A percentile compares a stretch with the other conserved stretches of the same genome.
Conservation (phyloP, 2,113 vertebrate genomes). For the Dicentrarchus labrax region DNA sequence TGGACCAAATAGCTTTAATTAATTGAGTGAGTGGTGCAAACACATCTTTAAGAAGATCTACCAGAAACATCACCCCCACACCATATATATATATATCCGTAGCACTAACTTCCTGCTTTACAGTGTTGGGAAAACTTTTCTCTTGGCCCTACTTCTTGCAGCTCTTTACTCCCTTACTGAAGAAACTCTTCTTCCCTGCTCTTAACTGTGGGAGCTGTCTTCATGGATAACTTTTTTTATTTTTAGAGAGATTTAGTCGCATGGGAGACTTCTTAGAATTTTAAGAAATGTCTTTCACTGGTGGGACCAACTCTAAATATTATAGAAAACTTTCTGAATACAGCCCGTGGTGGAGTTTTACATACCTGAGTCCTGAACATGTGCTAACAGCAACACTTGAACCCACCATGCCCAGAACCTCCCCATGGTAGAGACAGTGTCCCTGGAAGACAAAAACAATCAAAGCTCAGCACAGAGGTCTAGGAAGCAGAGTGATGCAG, state of each 20-base stretch:
- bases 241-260: conserved; percentile 5
- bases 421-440: conserved; percentile 95
- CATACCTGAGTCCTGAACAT: conserved; percentile 93
- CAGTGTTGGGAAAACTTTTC: neutral
- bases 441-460: conserved; percentile 84
- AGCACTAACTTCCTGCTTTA: conserved; percentile 1
- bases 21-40: neutral
- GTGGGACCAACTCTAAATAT: conserved; percentile 19
- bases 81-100: neutral
- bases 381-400: conserved; percentile 92
- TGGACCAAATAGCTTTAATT: neutral
- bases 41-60: neutral
- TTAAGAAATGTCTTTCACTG: neutral
- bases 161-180: neutral
- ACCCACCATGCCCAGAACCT: conserved; percentile 81
- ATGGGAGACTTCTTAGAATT: conserved; percentile 1
- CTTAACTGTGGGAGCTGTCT: neutral
- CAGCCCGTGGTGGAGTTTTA: neutral
- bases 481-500: neutral
- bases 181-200: neutral
- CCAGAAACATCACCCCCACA: neutral
- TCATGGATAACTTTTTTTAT: neutral
- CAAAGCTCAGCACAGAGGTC: conserved; percentile 15
- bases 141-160: neutral
- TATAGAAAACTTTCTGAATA: neutral